Percentiles rank a stretch among this genome's conserved stretches.
These are phyloP conservation scores for Clarias batrachus DNA, from an alignment of 2,113 vertebrate species.

Conservation along the genomic window DNA sequence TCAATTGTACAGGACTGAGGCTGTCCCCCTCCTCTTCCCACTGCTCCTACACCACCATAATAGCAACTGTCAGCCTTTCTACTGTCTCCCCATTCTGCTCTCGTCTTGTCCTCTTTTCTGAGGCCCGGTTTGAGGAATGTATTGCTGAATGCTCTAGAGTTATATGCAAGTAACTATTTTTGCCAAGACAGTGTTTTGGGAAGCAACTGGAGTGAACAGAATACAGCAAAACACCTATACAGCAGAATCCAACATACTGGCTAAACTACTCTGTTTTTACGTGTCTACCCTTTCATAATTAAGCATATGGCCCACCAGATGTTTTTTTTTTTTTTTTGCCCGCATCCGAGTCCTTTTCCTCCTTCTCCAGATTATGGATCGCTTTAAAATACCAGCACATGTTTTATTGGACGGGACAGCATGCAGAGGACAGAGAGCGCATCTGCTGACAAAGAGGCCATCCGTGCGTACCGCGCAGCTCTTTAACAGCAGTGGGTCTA, in stretches of 20 bases:
- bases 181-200: neutral
- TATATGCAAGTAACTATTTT: neutral
- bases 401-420: constrained; percentile 72
- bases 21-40: constrained; percentile 33
- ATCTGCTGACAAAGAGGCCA: constrained; percentile 70
- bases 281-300: constrained; percentile 3
- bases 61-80: constrained; percentile 36
- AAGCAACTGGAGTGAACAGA: neutral
- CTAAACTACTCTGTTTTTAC: neutral
- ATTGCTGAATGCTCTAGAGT: neutral
- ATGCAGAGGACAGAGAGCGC: constrained; percentile 62
- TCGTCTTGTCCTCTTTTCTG: constrained; percentile 25
- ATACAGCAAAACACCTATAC: neutral
- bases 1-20: constrained; percentile 64
- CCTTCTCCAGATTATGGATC: constrained; percentile 73
- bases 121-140: neutral
- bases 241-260: neutral
- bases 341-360: constrained; percentile 61
- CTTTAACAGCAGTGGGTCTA: constrained; percentile 68
- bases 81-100: constrained; percentile 26
- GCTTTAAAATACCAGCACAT: constrained; percentile 74
- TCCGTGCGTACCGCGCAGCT: constrained; percentile 75
- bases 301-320: constrained; percentile 40
- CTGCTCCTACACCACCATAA: constrained; percentile 40
- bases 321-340: constrained; percentile 64